Conservation (phyloP, 2,888 invertebrate genomes). For the Scaptomyza reducta region DNA sequence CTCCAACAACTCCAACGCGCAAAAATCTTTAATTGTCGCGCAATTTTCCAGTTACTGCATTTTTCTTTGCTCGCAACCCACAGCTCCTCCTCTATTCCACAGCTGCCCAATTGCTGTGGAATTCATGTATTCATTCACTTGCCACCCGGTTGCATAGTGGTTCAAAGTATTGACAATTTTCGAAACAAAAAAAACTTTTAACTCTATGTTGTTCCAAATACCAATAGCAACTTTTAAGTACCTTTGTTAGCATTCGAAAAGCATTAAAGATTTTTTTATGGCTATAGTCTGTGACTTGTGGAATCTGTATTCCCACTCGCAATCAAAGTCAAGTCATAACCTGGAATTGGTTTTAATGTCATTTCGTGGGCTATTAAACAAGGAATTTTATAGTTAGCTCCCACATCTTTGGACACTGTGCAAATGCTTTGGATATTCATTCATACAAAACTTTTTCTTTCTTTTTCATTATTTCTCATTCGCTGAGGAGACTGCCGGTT, state of each 20-base stretch:
- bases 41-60: slow-evolving; percentile 80
- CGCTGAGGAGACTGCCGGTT: slow-evolving; percentile 51
- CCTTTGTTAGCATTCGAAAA: too few species aligned
- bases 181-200: too few species aligned
- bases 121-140: slow-evolving; percentile 71
- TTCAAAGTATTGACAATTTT: neutral
- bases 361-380: slow-evolving; percentile 16
- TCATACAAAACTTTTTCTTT: slow-evolving; percentile 37
- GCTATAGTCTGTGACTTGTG: neutral
- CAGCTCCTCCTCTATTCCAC: neutral
- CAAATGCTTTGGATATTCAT: slow-evolving; percentile 56
- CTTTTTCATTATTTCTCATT: slow-evolving; percentile 30
- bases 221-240: too few species aligned
- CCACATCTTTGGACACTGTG: slow-evolving; percentile 33
- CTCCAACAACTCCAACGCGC: slow-evolving; percentile 41
- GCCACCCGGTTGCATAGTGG: slow-evolving; percentile 54
- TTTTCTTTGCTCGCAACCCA: slow-evolving; percentile 55
- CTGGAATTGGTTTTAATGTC: slow-evolving; percentile 37
- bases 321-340: slow-evolving; percentile 37
- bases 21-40: slow-evolving; percentile 81
- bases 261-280: too few species aligned
- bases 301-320: slow-evolving; percentile 10
- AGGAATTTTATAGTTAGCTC: slow-evolving; percentile 4
- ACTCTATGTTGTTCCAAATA: too few species aligned
- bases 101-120: slow-evolving; percentile 63